These are phyloP conservation scores for Sphenopsis melanotis DNA, from an alignment of 2,797 vertebrate genomes.

Conservation along the genomic window DNA sequence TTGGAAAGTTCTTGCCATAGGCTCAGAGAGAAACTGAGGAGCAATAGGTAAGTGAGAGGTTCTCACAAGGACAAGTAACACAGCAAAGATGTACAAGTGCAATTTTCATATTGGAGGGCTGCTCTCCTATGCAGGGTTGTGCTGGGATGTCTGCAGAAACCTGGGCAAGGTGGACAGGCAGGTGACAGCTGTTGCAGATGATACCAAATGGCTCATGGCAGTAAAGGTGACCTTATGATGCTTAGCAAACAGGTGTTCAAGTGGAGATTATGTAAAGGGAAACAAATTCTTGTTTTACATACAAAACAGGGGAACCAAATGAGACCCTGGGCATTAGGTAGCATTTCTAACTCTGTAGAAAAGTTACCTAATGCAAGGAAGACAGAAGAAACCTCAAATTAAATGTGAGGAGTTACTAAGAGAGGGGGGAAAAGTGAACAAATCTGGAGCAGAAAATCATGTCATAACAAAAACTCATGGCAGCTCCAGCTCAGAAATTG, in stretches of 20 bases:
- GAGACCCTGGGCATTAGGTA: background rate
- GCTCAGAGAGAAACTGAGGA: background rate
- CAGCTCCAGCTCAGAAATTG: background rate
- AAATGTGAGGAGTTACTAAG: background rate
- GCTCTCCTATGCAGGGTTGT: background rate
- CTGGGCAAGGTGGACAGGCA: background rate
- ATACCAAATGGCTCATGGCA: background rate
- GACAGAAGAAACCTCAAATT: background rate
- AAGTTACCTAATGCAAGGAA: background rate
- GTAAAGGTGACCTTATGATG: background rate
- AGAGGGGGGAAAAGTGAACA: accelerated
- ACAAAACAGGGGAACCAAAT: background rate
- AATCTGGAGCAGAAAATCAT: background rate
- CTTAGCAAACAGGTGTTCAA: background rate
- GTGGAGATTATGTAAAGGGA: background rate
- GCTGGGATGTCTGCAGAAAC: background rate
- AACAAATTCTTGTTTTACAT: background rate
- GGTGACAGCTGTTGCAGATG: background rate
- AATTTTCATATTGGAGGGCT: background rate
- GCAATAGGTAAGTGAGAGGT: background rate
- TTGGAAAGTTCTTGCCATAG: background rate
- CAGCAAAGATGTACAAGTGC: background rate
- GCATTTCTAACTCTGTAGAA: background rate
- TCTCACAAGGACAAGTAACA: background rate
- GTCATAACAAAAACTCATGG: background rate